Evolutionary conservation across 2,113 vertebrate genomes (phyloP).

Genomic region (Forbesichthys agassizii): DNA sequence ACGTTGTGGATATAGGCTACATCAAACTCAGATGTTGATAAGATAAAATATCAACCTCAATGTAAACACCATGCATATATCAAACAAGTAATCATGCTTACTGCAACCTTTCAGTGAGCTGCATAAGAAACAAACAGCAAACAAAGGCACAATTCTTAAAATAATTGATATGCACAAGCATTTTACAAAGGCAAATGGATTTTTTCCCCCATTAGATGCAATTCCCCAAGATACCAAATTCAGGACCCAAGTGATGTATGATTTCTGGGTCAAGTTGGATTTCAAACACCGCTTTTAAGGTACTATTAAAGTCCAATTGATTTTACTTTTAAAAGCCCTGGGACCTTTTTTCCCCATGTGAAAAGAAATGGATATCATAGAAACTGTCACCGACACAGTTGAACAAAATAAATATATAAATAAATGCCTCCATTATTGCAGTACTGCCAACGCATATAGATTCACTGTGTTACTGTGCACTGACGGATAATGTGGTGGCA

Average conservation of each 20-base stretch:
- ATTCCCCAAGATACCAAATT: slow-evolving; percentile 28
- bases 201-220: slow-evolving; percentile 30
- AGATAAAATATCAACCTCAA: too few relatives aligned
- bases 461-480: background rate
- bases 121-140: too few relatives aligned
- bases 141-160: too few relatives aligned
- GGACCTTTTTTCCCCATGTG: background rate
- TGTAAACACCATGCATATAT: too few relatives aligned
- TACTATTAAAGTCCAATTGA: slow-evolving; percentile 33
- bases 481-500: slow-evolving; percentile 1
- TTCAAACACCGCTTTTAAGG: slow-evolving; percentile 29
- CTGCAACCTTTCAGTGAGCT: too few relatives aligned
- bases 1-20: too few relatives aligned
- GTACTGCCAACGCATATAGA: slow-evolving; percentile 6
- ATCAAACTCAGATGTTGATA: too few relatives aligned
- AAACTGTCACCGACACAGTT: background rate
- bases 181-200: slow-evolving; percentile 18
- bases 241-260: slow-evolving; percentile 11
- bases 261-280: slow-evolving; percentile 23
- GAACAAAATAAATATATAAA: slow-evolving; percentile 12
- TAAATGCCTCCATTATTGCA: background rate
- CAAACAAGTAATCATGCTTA: too few relatives aligned
- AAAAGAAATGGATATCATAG: slow-evolving; percentile 5
- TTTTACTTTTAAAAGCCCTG: slow-evolving; percentile 11
- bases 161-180: background rate